Percentiles rank a stretch among this genome's conserved stretches.
These are phyloP conservation scores for Entomyzon cyanotis DNA, from an alignment of 2,113 vertebrate species.

Conservation along the genomic window DNA sequence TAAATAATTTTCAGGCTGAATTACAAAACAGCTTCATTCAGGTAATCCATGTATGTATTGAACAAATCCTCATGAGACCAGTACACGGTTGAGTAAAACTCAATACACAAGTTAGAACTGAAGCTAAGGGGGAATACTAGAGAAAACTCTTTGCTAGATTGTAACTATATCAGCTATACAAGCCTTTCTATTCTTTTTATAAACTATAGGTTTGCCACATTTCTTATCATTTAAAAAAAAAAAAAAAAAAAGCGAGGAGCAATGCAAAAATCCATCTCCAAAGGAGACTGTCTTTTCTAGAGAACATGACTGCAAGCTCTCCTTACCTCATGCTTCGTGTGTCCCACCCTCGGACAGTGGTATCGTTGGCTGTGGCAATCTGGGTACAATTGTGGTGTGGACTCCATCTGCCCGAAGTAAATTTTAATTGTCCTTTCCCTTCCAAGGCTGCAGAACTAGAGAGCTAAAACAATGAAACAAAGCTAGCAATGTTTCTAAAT, in stretches of 20 bases:
- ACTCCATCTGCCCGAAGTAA: slow-evolving; percentile 94
- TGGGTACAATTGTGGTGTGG: slow-evolving; percentile 96
- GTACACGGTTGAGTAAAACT: background rate
- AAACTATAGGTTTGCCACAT: background rate
- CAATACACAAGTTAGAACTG: background rate
- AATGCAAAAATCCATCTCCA: background rate
- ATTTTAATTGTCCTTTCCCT: slow-evolving; percentile 95
- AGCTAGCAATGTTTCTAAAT: background rate
- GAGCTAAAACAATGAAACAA: slow-evolving; percentile 75
- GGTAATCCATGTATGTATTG: background rate
- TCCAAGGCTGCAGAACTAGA: slow-evolving; percentile 87
- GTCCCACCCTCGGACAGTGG: slow-evolving; percentile 92
- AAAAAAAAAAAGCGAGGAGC: background rate
- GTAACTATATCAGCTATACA: background rate
- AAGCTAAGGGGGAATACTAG: background rate
- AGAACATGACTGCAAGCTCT: background rate
- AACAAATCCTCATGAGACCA: background rate
- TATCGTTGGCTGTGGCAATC: slow-evolving; percentile 94
- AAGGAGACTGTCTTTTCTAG: background rate
- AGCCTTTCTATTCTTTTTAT: background rate
- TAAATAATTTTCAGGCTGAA: background rate
- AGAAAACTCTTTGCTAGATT: background rate
- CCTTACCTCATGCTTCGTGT: slow-evolving; percentile 92
- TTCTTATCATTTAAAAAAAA: background rate
- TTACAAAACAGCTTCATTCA: background rate